phyloP scores from a whole-genome alignment of 2,888 invertebrate species.

The Proisotoma minuta region DNA sequence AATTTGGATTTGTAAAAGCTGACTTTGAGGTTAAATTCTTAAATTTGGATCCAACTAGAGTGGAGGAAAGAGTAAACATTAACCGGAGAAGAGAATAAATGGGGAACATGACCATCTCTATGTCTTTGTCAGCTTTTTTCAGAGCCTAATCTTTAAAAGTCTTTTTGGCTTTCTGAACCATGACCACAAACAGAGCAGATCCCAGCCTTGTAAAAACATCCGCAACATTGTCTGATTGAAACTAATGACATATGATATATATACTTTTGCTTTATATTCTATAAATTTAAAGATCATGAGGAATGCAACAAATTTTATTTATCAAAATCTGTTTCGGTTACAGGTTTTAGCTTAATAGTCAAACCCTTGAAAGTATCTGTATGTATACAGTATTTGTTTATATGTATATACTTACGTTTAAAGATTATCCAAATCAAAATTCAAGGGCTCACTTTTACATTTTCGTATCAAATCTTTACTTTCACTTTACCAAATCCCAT shows the following conservation, averaged over 20 bases:
- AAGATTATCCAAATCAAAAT: too few relatives aligned
- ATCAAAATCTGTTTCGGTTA: too few relatives aligned
- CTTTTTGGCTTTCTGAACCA: conserved; percentile 6
- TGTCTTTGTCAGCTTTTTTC: conserved; percentile 22
- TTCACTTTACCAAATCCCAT: too few relatives aligned
- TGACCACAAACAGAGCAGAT: neutral
- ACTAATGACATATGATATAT: conserved; percentile 15
- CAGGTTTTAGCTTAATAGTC: too few relatives aligned
- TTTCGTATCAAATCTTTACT: too few relatives aligned
- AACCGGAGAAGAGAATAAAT: conserved; percentile 7
- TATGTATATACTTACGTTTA: too few relatives aligned
- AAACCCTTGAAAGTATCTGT: too few relatives aligned
- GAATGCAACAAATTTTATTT: too few relatives aligned
- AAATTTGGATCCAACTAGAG: conserved; percentile 15
- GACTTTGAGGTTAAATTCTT: neutral
- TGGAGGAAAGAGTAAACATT: conserved; percentile 21
- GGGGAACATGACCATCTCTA: conserved; percentile 12
- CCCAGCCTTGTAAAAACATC: neutral
- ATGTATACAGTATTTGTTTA: too few relatives aligned
- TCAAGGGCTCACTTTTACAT: too few relatives aligned
- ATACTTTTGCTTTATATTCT: conserved; percentile 1
- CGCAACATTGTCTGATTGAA: neutral
- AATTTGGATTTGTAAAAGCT: conserved; percentile 29
- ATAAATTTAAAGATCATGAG: too few relatives aligned
- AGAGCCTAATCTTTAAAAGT: conserved; percentile 15